Evolutionary conservation across 1,140 invertebrate species (phyloP).

Genomic region (Anastatus disparis): DNA sequence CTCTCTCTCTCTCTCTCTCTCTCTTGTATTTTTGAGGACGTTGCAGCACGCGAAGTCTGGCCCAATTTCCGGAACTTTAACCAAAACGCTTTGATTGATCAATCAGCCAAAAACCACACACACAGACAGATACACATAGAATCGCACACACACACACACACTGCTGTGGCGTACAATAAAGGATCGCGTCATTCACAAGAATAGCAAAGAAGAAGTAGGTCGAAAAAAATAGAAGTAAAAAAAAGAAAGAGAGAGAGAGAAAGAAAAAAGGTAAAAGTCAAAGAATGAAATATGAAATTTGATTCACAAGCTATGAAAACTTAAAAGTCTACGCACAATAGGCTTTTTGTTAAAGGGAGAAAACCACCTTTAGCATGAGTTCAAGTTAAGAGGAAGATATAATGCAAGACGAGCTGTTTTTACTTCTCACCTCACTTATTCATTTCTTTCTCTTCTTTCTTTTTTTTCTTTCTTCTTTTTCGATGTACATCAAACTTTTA

Average conservation of each 20-base stretch:
- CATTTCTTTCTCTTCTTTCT: no score
- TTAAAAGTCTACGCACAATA: slow-evolving; percentile 53
- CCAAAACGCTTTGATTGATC: neutral
- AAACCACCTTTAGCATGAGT: no score
- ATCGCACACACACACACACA: no score
- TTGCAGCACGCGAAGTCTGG: neutral
- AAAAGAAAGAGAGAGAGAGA: neutral
- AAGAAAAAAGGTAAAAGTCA: no score
- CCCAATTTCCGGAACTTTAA: slow-evolving; percentile 1
- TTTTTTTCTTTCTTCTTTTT: neutral
- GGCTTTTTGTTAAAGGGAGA: slow-evolving; percentile 46
- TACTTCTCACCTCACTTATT: neutral
- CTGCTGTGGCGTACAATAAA: no score
- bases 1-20: no score
- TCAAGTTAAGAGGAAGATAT: slow-evolving; percentile 15
- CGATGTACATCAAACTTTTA: neutral
- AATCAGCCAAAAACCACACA: no score
- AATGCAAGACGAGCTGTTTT: slow-evolving; percentile 33
- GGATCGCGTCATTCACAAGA: neutral
- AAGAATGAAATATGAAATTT: neutral
- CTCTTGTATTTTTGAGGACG: no score
- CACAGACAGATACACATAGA: no score
- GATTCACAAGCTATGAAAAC: slow-evolving; percentile 46
- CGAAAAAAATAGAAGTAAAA: neutral
- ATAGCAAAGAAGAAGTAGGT: neutral